Conservation (phyloP, 2,797 vertebrate species). For the Amblyraja radiata region DNA sequence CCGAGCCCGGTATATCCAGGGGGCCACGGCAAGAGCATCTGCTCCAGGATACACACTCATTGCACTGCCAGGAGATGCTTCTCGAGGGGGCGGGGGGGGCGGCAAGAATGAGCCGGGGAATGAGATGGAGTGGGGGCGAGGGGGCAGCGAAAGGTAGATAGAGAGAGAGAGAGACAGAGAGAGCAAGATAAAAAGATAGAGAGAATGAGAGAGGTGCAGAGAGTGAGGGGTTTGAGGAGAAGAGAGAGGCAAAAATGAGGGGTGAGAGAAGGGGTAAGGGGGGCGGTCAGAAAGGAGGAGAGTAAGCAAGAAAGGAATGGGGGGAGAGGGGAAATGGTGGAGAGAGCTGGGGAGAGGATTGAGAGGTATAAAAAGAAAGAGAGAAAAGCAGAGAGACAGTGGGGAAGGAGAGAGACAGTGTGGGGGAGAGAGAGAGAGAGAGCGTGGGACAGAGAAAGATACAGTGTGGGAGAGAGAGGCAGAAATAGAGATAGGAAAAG, state of each 20-base stretch:
- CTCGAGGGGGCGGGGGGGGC: background rate
- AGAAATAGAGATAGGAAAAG: too few species aligned
- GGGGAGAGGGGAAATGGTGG: too few species aligned
- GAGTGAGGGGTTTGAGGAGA: too few species aligned
- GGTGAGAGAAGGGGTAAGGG: background rate
- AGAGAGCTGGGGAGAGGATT: background rate
- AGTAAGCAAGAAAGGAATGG: background rate
- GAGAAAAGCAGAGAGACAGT: too few species aligned
- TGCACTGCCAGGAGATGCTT: too few species aligned
- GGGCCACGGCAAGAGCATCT: conserved; percentile 10
- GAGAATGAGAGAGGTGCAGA: too few species aligned
- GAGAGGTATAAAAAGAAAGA: too few species aligned
- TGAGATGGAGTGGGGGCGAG: too few species aligned
- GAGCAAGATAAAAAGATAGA: background rate
- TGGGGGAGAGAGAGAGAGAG: too few species aligned
- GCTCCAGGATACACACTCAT: background rate
- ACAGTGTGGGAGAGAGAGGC: too few species aligned
- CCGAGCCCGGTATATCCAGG: background rate
- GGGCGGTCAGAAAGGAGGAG: background rate
- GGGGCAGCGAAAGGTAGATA: background rate
- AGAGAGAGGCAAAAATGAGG: background rate
- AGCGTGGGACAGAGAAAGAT: background rate
- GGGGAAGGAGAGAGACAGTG: too few species aligned
- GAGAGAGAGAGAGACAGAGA: background rate
- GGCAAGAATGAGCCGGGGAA: too few species aligned